Conservation (phyloP, 2,888 invertebrate species). For the Himalopsyche japonica region DNA sequence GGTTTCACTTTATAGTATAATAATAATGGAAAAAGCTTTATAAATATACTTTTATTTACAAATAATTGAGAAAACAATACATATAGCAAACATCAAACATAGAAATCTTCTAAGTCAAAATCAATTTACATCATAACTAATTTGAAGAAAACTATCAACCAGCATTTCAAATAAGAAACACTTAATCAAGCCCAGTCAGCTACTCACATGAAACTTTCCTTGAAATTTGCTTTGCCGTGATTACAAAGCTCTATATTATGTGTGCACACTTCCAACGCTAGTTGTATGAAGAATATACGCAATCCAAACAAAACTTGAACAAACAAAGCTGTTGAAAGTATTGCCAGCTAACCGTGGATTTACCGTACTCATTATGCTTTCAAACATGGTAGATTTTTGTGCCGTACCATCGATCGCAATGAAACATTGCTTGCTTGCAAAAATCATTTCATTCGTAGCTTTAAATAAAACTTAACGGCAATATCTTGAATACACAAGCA, state of each 20-base stretch:
- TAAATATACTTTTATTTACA: too few relatives aligned
- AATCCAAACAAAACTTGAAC: neutral
- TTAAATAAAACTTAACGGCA: too few relatives aligned
- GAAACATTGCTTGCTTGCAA: neutral
- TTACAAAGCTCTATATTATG: neutral
- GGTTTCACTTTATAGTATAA: too few relatives aligned
- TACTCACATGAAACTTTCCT: neutral
- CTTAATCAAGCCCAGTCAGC: neutral
- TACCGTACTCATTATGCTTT: neutral
- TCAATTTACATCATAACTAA: too few relatives aligned
- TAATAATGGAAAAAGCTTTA: too few relatives aligned
- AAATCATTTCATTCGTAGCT: too few relatives aligned
- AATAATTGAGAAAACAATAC: too few relatives aligned
- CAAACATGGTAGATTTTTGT: neutral
- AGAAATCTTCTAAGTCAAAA: too few relatives aligned
- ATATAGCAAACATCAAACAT: too few relatives aligned
- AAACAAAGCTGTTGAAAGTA: neutral
- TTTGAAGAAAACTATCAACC: too few relatives aligned
- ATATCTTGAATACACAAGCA: too few relatives aligned
- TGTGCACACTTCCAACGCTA: neutral
- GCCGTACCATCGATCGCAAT: neutral
- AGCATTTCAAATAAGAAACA: neutral
- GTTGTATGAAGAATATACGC: neutral
- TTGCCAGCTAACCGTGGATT: neutral
- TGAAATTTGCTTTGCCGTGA: neutral